phyloP scores from a whole-genome alignment of 2,888 invertebrate species.

The Dynastes maya region DNA sequence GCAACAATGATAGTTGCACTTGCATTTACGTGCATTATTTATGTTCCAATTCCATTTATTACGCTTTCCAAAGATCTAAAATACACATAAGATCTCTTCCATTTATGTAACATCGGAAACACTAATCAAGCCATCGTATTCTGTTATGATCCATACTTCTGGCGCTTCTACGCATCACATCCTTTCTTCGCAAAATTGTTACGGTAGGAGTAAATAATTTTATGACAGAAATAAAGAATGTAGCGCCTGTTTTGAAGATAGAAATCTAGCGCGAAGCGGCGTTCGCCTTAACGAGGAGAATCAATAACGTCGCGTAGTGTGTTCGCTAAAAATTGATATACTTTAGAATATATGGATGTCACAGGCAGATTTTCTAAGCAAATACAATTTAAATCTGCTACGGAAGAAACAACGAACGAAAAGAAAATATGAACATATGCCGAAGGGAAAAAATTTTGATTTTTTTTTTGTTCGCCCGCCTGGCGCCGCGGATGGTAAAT shows the following conservation, averaged over 20 bases:
- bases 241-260: neutral
- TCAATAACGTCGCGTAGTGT: conserved; percentile 24
- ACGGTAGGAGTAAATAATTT: neutral
- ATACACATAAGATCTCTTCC: too few species aligned
- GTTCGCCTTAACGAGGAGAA: conserved; percentile 10
- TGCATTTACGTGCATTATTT: too few species aligned
- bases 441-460: conserved; percentile 43
- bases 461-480: conserved; percentile 1
- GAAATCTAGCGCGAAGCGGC: neutral
- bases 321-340: conserved; percentile 36
- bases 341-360: conserved; percentile 35
- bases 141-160: too few species aligned
- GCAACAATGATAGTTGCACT: too few species aligned
- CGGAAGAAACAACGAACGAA: conserved; percentile 36
- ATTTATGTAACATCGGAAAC: too few species aligned
- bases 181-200: neutral
- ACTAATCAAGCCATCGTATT: too few species aligned
- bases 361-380: conserved; percentile 38
- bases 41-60: too few species aligned
- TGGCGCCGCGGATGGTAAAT: conserved; percentile 8
- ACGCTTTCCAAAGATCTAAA: too few species aligned
- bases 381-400: conserved; percentile 43
- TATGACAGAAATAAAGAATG: neutral
- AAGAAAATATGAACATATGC: conserved; percentile 43
- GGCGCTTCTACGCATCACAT: too few species aligned